Evolutionary conservation across 2,113 vertebrate genomes (phyloP).

Genomic region (Nerophis ophidion): DNA sequence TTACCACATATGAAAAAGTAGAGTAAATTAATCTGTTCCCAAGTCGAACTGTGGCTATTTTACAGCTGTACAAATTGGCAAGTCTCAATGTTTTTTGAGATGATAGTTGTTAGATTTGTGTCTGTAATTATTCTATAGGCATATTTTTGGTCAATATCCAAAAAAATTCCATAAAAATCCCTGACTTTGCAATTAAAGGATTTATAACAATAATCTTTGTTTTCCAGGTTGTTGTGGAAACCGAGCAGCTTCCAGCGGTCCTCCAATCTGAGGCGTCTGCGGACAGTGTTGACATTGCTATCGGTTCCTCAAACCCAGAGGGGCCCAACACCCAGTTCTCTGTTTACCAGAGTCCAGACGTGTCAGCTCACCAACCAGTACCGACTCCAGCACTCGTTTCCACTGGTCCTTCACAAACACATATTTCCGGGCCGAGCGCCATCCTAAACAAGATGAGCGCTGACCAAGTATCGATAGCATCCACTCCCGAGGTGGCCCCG

Average conservation of each 20-base stretch:
- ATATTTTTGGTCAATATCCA: no score
- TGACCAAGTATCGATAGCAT: constrained; percentile 11
- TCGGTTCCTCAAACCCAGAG: constrained; percentile 1
- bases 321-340: constrained; percentile 9
- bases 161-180: no score
- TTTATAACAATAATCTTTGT: background rate
- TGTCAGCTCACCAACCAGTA: constrained; percentile 3
- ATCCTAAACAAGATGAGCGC: constrained; percentile 1
- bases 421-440: background rate
- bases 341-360: background rate
- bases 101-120: no score
- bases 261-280: constrained; percentile 7
- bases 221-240: constrained; percentile 39
- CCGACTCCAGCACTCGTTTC: constrained; percentile 8
- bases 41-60: no score
- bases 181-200: background rate
- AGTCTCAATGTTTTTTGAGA: no score
- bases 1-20: no score
- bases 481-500: constrained; percentile 38
- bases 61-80: no score
- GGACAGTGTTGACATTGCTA: constrained; percentile 3
- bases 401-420: background rate
- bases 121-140: no score
- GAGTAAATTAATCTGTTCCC: no score
- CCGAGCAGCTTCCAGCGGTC: constrained; percentile 34